Evolutionary conservation across 2,113 vertebrate genomes (phyloP).

Genomic region (Sander vitreus): DNA sequence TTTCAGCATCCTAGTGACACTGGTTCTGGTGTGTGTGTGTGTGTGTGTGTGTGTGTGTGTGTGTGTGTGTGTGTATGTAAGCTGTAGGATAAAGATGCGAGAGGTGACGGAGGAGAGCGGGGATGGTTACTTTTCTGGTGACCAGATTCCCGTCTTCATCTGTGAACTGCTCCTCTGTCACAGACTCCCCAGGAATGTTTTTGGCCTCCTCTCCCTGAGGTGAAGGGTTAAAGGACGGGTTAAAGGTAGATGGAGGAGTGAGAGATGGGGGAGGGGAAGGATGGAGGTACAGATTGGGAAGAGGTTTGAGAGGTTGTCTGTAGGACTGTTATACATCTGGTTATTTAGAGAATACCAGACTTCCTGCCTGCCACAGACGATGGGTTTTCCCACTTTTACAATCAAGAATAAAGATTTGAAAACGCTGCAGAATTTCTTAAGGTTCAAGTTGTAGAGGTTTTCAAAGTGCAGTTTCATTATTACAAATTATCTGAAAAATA

Average conservation of each 20-base stretch:
- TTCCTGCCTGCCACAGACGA: neutral
- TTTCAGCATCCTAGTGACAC: neutral
- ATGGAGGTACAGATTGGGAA: neutral
- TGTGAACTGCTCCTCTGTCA: conserved; percentile 96
- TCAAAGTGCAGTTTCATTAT: neutral
- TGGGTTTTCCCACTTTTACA: conserved; percentile 3
- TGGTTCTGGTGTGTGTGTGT: conserved; percentile 1
- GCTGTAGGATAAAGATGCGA: neutral
- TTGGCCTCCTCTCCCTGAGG: conserved; percentile 94
- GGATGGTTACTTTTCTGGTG: conserved; percentile 96
- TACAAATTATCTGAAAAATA: neutral
- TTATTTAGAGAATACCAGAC: conserved; percentile 12
- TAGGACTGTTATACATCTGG: neutral
- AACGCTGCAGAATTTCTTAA: neutral
- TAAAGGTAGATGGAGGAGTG: conserved; percentile 37
- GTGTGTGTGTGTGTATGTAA: neutral
- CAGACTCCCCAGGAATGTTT: conserved; percentile 95
- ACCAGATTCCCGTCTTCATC: conserved; percentile 97
- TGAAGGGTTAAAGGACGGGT: conserved; percentile 21
- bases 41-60: conserved; percentile 1
- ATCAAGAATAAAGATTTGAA: neutral
- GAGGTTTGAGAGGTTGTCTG: neutral
- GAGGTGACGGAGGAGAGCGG: conserved; percentile 28
- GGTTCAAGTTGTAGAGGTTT: neutral
- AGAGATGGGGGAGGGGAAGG: neutral